Evolutionary conservation across 2,113 vertebrate species (phyloP).

Genomic region (Oreochromis tanganicae): DNA sequence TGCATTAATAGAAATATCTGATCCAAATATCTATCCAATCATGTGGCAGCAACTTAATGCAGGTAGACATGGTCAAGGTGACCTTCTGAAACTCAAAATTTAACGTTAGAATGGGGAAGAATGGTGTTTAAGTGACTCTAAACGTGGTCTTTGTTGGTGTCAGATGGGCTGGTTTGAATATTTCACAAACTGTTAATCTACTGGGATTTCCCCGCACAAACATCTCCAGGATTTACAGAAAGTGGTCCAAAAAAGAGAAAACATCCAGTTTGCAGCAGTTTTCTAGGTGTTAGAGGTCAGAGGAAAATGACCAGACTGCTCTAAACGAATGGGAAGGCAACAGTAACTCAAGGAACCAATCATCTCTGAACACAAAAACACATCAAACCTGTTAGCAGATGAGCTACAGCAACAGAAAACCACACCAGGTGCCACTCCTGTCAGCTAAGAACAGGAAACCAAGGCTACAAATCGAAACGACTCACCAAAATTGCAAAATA

Average conservation of each 20-base stretch:
- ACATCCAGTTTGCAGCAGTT: not conserved
- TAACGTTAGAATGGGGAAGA: not conserved
- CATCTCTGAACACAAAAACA: not conserved
- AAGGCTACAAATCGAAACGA: too few species aligned
- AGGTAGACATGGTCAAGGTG: not conserved
- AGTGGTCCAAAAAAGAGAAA: fast-evolving
- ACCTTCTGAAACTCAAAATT: not conserved
- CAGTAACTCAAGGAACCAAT: not conserved
- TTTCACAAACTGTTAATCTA: not conserved
- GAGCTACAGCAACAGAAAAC: not conserved
- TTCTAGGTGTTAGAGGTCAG: not conserved
- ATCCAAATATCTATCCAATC: not conserved
- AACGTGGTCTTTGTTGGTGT: not conserved
- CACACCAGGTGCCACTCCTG: not conserved
- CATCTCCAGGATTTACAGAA: fast-evolving
- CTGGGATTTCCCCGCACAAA: not conserved
- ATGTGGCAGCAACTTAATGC: not conserved
- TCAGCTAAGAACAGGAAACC: not conserved
- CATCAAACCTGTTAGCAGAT: not conserved
- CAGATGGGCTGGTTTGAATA: not conserved
- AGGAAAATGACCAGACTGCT: not conserved
- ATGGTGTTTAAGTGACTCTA: not conserved
- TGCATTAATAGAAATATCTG: not conserved
- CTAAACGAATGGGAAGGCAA: fast-evolving
- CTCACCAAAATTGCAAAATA: not conserved